Conservation (phyloP, 2,888 invertebrate species). For the Flabesymbios commensalis region DNA sequence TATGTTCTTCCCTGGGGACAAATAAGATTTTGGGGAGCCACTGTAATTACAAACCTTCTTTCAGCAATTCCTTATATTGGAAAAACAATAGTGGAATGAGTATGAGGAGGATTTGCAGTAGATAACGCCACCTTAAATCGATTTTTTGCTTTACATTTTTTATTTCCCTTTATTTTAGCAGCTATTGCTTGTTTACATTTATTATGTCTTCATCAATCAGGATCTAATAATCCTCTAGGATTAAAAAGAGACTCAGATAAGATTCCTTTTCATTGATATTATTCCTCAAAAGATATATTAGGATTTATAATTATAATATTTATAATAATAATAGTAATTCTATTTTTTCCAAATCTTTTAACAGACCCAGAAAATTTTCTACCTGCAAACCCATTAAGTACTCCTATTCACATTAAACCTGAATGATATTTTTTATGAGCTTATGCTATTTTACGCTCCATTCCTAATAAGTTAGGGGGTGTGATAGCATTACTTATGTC, state of each 20-base stretch:
- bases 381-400: constrained; percentile 72
- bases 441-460: constrained; percentile 78
- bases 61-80: constrained; percentile 76
- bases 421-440: constrained; percentile 86
- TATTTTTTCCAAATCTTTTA: constrained; percentile 69
- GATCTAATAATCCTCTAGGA: constrained; percentile 73
- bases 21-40: constrained; percentile 38
- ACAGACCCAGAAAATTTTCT: constrained; percentile 77
- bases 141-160: constrained; percentile 76
- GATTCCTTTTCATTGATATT: constrained; percentile 74
- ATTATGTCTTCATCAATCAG: constrained; percentile 71
- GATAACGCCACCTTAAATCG: constrained; percentile 77
- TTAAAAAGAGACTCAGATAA: constrained; percentile 71
- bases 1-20: constrained; percentile 67
- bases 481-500: constrained; percentile 72
- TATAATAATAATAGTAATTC: constrained; percentile 66
- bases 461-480: constrained; percentile 79
- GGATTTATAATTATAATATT: constrained; percentile 33
- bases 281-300: constrained; percentile 69
- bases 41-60: constrained; percentile 77
- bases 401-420: constrained; percentile 78
- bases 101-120: constrained; percentile 78
- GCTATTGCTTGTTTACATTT: constrained; percentile 70
- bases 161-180: constrained; percentile 72
- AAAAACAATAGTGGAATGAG: constrained; percentile 69